phyloP scores from a whole-genome alignment of 2,797 vertebrate species.

The Fratercula arctica region DNA sequence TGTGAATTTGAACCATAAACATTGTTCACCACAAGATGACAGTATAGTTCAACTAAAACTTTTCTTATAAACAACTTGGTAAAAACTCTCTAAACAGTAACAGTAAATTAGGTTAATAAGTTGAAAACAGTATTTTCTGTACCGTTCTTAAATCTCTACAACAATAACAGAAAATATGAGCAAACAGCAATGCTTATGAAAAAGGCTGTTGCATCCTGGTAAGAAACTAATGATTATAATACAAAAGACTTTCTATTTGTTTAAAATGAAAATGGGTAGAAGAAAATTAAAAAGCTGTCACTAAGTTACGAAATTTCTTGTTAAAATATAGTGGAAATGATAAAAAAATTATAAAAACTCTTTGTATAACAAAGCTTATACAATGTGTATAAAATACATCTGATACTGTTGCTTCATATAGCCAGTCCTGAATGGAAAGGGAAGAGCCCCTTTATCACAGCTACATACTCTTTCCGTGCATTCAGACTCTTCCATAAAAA shows the following conservation, averaged over 20 bases:
- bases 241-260: background rate
- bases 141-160: background rate
- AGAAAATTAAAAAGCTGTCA: background rate
- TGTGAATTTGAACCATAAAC: background rate
- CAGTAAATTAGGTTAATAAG: background rate
- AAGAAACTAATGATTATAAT: background rate
- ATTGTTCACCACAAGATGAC: slow-evolving; percentile 41
- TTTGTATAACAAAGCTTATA: background rate
- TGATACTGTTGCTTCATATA: background rate
- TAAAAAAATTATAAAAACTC: background rate
- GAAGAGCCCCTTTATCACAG: background rate
- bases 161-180: background rate
- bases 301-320: background rate
- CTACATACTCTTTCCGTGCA: too few species aligned
- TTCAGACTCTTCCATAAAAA: background rate
- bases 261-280: background rate
- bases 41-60: slow-evolving; percentile 24
- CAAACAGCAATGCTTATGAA: background rate
- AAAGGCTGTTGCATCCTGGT: background rate
- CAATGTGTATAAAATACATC: background rate
- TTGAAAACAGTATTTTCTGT: background rate
- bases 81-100: background rate
- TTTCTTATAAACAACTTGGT: background rate
- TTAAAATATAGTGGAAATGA: background rate
- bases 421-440: background rate